Evolutionary conservation across 2,113 vertebrate species (phyloP), one percentile per base, ranked within the genome.

Genomic region (Thinocorus orbignyianus): DNA sequence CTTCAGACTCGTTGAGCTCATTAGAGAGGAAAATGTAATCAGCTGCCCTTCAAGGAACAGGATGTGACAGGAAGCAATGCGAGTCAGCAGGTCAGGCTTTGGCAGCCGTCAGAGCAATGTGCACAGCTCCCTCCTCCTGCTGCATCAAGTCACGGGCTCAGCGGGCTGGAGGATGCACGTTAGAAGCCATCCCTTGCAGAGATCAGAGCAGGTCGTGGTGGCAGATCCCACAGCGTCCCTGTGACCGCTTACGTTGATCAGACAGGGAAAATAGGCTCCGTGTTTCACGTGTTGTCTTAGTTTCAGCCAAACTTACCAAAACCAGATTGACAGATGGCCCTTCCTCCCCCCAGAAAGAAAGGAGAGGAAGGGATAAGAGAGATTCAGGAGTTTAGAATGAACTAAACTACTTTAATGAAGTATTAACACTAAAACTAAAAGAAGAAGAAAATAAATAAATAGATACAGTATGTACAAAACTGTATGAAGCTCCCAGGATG

Each of bases 161-260:
- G 17, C 5, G 4, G 39, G 39, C 62, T 44, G 25, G n/a, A 83
- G 71, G 9, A 7, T 7, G 25, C 31, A 7, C 44, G 4, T 25
- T 37, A 37, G 48, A 71, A 51, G 23, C 2, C 3, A 33, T 35
- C 78, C 60, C 86, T 42, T 42, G 24, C 7, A 1, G 54, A 42
- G 76, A 62, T 10, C 30, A 6, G 66, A 46, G 42, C 0, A 2
- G 16, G 71, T 42, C 2, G 0, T 1, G 0, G 26, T 0, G 0
- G 25, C 23, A 4, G 46, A 72, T 68, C 64, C 65, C 17, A 4
- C 61, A 7, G 42, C 12, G 1, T 19, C 70, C 42, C 74, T 48
- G 44, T 18, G 20, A 8, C 26, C 0, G 1, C 9, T 28, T 25
- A 6, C 9, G 0, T 41, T 33, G 16, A 17, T 20, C 10, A 35